phyloP scores from a whole-genome alignment of 2,797 vertebrate genomes.

The Falco cherrug region DNA sequence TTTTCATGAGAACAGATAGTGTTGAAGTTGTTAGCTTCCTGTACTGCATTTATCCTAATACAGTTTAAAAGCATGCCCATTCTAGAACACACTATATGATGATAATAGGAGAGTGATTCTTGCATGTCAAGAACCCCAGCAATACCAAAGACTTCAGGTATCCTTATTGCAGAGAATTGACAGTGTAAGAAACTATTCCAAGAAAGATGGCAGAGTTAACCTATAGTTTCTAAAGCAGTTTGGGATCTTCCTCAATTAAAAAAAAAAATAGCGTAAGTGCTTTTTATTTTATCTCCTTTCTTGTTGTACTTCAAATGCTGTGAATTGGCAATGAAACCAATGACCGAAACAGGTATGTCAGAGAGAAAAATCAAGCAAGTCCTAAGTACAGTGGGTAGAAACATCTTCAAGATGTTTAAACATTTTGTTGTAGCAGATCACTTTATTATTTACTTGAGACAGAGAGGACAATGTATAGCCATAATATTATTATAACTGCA shows the following conservation, averaged over 20 bases:
- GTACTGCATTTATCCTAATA: neutral
- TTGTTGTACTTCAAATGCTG: neutral
- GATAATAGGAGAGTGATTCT: neutral
- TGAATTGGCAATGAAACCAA: neutral
- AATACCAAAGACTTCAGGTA: neutral
- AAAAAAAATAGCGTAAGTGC: neutral
- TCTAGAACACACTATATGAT: neutral
- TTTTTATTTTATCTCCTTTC: neutral
- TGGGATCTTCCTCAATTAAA: neutral
- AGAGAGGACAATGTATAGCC: slow-evolving; percentile 38
- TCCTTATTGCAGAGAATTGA: neutral
- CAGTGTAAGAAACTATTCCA: neutral
- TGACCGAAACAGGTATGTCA: neutral
- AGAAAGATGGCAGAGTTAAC: neutral
- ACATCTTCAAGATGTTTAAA: neutral
- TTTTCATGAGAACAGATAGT: neutral
- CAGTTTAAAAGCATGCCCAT: neutral
- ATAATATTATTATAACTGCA: slow-evolving; percentile 4
- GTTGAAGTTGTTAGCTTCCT: neutral
- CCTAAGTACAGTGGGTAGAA: neutral
- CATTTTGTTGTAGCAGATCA: neutral
- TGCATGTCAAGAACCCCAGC: neutral
- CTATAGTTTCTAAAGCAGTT: neutral
- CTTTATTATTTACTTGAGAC: slow-evolving; percentile 26
- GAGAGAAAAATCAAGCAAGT: neutral